Percentiles rank a stretch among this genome's conserved stretches.
Conservation (phyloP, 2,888 invertebrate species). For the Brachyptera putata region DNA sequence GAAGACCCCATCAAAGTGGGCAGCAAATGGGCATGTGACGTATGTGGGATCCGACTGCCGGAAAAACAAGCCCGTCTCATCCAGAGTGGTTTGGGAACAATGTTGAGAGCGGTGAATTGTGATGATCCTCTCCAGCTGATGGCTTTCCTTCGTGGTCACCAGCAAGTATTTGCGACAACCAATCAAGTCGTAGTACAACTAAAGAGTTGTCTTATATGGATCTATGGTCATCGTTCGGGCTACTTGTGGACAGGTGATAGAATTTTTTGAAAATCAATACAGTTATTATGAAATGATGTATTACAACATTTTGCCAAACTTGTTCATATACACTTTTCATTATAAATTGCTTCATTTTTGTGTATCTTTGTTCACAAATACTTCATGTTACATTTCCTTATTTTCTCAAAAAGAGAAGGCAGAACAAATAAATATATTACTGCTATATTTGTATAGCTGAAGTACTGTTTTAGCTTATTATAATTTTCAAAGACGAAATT, state of each 20-base stretch:
- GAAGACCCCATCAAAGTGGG: constrained; percentile 51
- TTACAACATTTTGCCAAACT: too few species aligned
- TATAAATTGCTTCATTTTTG: too few species aligned
- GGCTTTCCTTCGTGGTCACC: constrained; percentile 52
- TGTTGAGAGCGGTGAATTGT: constrained; percentile 51
- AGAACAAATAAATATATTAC: too few species aligned
- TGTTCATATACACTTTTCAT: too few species aligned
- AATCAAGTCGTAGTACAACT: constrained; percentile 61
- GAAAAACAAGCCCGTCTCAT: constrained; percentile 42
- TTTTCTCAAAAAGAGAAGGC: too few species aligned
- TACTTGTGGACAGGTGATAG: constrained; percentile 57
- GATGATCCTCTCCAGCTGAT: constrained; percentile 52
- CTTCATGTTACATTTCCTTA: too few species aligned
- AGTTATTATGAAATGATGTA: too few species aligned
- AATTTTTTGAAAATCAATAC: too few species aligned
- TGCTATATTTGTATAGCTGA: too few species aligned
- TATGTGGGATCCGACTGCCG: constrained; percentile 51
- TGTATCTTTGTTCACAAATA: too few species aligned
- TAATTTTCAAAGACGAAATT: too few species aligned
- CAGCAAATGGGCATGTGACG: constrained; percentile 57
- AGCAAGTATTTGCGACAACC: constrained; percentile 54
- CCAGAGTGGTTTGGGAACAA: constrained; percentile 46
- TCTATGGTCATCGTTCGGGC: constrained; percentile 54
- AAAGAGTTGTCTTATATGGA: constrained; percentile 59
- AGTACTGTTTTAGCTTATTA: too few species aligned